Conservation (phyloP, 2,113 vertebrate genomes). For the Collichthys lucidus region DNA sequence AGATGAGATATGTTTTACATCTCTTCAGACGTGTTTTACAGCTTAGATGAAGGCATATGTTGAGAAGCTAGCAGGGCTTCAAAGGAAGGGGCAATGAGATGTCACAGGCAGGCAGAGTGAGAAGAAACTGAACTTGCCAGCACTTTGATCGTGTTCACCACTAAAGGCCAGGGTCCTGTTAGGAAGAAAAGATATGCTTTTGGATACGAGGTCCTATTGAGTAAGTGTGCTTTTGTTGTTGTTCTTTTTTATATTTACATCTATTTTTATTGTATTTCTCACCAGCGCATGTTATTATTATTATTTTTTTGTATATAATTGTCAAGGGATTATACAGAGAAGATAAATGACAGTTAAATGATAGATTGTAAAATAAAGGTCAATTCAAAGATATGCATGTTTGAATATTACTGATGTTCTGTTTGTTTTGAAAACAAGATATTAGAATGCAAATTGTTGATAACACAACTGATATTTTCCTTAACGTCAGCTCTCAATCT, state of each 20-base stretch:
- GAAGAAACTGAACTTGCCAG: conserved; percentile 66
- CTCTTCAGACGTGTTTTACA: conserved; percentile 58
- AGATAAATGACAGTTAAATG: conserved; percentile 10
- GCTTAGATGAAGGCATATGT: conserved; percentile 48
- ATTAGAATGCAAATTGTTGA: conserved; percentile 58
- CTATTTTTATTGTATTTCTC: conserved; percentile 11
- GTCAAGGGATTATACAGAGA: neutral
- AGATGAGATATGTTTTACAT: conserved; percentile 68
- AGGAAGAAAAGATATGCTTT: conserved; percentile 40
- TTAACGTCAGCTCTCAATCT: conserved; percentile 19
- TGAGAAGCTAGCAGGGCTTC: conserved; percentile 60
- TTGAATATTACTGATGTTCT: neutral
- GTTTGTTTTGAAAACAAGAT: conserved; percentile 27
- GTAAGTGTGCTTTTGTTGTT: conserved; percentile 13
- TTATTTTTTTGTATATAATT: conserved; percentile 21
- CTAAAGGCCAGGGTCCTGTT: conserved; percentile 53
- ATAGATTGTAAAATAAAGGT: neutral
- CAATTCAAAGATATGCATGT: neutral
- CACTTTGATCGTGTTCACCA: conserved; percentile 71
- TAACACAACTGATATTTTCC: conserved; percentile 34
- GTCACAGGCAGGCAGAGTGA: conserved; percentile 57
- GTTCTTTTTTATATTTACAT: conserved; percentile 48
- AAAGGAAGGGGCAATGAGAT: conserved; percentile 67
- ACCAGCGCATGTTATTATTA: neutral
- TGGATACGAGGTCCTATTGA: conserved; percentile 42